Evolutionary conservation across 2,888 invertebrate species (phyloP), one percentile per base, ranked within the genome.

Genomic region (Drosophila austrosaltans): DNA sequence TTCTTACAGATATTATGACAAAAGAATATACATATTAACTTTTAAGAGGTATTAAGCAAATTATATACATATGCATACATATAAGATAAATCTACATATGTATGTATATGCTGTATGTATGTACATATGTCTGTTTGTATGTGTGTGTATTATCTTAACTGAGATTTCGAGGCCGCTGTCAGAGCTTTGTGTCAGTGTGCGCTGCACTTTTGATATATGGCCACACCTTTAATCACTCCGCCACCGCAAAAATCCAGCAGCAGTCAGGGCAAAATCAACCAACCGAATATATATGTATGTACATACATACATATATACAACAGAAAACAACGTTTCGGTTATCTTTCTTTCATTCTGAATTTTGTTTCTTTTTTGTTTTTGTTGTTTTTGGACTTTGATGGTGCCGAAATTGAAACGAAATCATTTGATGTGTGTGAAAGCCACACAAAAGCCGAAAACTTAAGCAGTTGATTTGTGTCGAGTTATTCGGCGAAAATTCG

Each of bases 141-240:
- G 42, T 57, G 58, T 53, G 59, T 53, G 56, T 48, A 57, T 44
- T 44, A 64, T 60, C 28, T 61, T 61, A 32, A 8, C 63, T 39
- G 58, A 61, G 67, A 61, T 64, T 57, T 53, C 10, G 22, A 8
- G n/a, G 39, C 22, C 39, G 71, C 74, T 75, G 70, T 80, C 79
- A 61, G 71, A 63, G 36, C 60, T 57, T 61, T 78, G 83, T 77
- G 86, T 82, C 63, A 8, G 36, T 78, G 87, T 64, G 69, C 10
- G 22, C 85, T 89, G 89, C 80, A 75, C 59, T 72, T 77, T 89
- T 88, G 89, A 85, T 86, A 80, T 88, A 86, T 88, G 74, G 75
- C 73, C 85, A 86, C 85, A 88, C 85, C 85, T 86, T 89, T 86
- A 88, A 88, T 89, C 84, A 89, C 84, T 87, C 76, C 83, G 89